A percentile compares a stretch with the other conserved stretches of the same genome.
Conservation (phyloP, 2,797 vertebrate genomes). For the Poecilia wingei region DNA sequence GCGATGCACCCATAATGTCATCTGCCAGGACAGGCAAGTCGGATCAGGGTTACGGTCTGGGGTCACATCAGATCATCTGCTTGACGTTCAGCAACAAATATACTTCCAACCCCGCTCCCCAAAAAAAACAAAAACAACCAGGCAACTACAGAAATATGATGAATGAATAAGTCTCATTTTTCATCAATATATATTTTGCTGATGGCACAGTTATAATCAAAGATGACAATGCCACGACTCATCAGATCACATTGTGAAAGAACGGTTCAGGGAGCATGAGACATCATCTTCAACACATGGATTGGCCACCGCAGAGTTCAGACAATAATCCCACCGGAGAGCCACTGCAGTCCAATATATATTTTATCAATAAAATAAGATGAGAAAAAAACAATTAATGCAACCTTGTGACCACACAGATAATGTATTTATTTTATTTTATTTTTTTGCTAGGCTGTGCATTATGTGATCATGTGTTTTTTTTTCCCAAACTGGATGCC, state of each 20-base stretch:
- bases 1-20: not conserved
- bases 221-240: slow-evolving; percentile 5
- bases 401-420: not conserved
- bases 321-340: not conserved
- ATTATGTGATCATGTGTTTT: too few relatives aligned
- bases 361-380: not conserved
- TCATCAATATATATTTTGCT: not conserved
- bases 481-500: not conserved
- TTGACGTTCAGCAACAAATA: not conserved
- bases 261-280: slow-evolving; percentile 2
- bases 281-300: slow-evolving; percentile 5
- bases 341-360: not conserved
- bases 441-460: too few relatives aligned
- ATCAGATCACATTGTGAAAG: slow-evolving; percentile 6
- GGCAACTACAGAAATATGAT: not conserved
- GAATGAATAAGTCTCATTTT: not conserved
- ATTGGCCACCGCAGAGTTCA: not conserved
- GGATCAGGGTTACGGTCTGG: not conserved
- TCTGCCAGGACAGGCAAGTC: not conserved
- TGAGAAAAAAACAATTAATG: not conserved
- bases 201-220: not conserved
- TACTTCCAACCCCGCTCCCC: not conserved
- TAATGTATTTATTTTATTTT: too few relatives aligned
- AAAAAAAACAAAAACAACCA: not conserved
- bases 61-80: not conserved